Base-by-base conservation (phyloP, 1,140 invertebrate species). In the Neodiprion lecontei region DNA sequence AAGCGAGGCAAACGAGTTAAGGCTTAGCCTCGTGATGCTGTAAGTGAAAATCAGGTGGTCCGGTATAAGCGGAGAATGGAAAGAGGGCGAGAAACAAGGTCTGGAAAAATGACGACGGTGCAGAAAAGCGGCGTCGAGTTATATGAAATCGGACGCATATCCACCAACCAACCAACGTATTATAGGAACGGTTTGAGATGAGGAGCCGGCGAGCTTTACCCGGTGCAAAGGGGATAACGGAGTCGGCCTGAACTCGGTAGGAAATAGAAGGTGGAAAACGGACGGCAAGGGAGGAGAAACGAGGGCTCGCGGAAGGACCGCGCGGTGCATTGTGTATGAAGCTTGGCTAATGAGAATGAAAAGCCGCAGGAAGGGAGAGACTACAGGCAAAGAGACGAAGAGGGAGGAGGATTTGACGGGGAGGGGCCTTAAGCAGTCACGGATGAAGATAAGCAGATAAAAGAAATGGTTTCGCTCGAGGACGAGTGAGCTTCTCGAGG, bases 331-430 rank as follows among this genome's bases (percentile, higher is more conserved):
- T 80, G 80, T 83, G 77, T 75, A 79, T 73, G 79, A 79, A 77
- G 77, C 80, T 77, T 75, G 74, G 76, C 80, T 83, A 82, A 83
- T 81, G 80, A 83, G 80, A 83, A 81, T 80, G 76, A 77, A 81
- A 81, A 79, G 75, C 81, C 77, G 75, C 72, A 11, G 48, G 69
- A 47, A 69, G 69, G 9, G 40, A 72, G 66, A 23, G 8, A 70
- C 72, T 69, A 67, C 73, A 9, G 7, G 74, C 65, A 49, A 23
- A 75, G 69, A 66, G 71, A 71, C 12, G 67, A 50, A 69, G 74
- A 49, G 74, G 65, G 65, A 72, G 69, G 49, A 8, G 28, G 28
- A 40, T 40, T 40, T 40, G 73, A 70, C 69, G 66, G 65, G 14
- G 14, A 48, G 66, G 23, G 14, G 50, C 49, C 73, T 73, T 67